Evolutionary conservation across 2,113 vertebrate species (phyloP).

Genomic region (Salminus brasiliensis): DNA sequence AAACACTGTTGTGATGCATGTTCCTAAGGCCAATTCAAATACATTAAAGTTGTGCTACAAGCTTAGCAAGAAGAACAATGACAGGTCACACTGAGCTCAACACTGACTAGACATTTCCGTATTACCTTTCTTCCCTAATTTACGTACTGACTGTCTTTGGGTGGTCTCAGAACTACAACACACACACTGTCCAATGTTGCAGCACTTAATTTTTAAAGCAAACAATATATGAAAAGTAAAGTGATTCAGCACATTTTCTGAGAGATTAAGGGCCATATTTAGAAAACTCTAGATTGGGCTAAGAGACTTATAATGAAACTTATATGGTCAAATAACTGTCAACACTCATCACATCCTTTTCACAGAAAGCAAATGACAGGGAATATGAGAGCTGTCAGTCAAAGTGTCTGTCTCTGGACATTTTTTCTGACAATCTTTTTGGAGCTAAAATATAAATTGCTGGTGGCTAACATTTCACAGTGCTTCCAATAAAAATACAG

Average conservation of each 20-base stretch:
- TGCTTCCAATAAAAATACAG: neutral
- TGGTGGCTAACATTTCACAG: neutral
- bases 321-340: neutral
- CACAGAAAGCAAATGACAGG: neutral
- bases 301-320: neutral
- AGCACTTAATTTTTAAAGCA: neutral
- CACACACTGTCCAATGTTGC: no score
- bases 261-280: neutral
- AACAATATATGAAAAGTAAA: neutral
- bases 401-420: neutral
- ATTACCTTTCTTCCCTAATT: neutral
- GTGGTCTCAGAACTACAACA: no score
- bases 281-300: neutral
- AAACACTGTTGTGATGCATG: neutral
- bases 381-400: conserved; percentile 15
- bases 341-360: neutral
- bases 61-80: neutral
- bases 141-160: neutral
- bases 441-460: neutral
- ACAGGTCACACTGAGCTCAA: neutral
- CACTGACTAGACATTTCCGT: neutral
- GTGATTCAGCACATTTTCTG: neutral
- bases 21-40: no score
- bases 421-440: neutral
- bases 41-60: no score